phyloP scores from a whole-genome alignment of 2,888 invertebrate species.

The Eupithecia subfuscata region DNA sequence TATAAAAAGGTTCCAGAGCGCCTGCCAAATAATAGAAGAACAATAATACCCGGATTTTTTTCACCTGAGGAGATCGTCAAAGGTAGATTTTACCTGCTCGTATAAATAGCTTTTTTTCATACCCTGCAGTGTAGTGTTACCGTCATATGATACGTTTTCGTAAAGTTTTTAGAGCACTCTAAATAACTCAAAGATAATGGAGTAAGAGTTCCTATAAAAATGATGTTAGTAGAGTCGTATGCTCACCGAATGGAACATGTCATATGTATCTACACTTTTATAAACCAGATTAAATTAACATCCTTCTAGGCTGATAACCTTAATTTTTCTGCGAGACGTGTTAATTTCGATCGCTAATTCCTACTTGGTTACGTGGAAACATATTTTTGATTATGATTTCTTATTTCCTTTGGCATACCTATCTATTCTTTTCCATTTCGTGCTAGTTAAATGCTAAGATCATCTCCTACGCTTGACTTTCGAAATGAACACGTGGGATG shows the following conservation, averaged over 20 bases:
- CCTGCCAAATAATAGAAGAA: constrained; percentile 37
- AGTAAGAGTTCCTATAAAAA: neutral
- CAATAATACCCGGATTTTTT: constrained; percentile 57
- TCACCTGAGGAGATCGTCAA: constrained; percentile 50
- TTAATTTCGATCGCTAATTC: constrained; percentile 34
- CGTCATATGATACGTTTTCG: constrained; percentile 61
- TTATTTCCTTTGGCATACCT: neutral
- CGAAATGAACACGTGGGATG: constrained; percentile 10
- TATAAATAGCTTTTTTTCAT: constrained; percentile 62
- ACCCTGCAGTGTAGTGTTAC: constrained; percentile 57
- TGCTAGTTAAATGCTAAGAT: neutral
- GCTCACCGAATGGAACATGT: neutral
- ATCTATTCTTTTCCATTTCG: neutral
- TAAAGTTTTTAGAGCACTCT: constrained; percentile 30
- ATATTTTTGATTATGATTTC: neutral
- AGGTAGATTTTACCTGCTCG: constrained; percentile 73
- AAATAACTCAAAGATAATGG: constrained; percentile 18
- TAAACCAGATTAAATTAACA: constrained; percentile 27
- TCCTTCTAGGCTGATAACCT: constrained; percentile 32
- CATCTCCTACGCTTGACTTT: constrained; percentile 24
- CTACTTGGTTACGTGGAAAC: neutral
- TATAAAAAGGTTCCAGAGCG: constrained; percentile 18
- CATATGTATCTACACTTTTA: neutral
- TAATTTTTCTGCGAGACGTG: constrained; percentile 31
- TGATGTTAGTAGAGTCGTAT: neutral